phyloP scores from a whole-genome alignment of 2,797 vertebrate species.

The Gymnodraco acuticeps region DNA sequence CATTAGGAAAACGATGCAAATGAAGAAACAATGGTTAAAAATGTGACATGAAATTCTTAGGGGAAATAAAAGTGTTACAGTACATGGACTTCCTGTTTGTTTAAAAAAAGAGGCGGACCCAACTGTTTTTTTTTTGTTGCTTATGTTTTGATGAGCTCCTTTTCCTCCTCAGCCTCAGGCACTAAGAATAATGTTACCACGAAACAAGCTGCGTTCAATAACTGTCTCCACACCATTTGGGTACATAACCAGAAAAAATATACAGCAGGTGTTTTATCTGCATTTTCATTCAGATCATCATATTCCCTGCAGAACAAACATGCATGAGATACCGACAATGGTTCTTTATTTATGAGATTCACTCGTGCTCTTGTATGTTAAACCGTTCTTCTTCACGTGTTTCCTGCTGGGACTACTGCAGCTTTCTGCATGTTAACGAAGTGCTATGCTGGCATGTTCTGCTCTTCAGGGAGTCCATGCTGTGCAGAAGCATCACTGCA shows the following conservation, averaged over 20 bases:
- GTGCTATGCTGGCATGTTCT: constrained; percentile 61
- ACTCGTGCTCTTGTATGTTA: constrained; percentile 1
- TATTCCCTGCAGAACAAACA: neutral
- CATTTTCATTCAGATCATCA: neutral
- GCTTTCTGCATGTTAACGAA: constrained; percentile 73
- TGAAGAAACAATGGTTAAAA: too few species aligned
- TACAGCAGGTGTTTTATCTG: neutral
- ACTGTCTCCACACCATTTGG: too few species aligned
- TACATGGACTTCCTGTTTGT: too few species aligned
- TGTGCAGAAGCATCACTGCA: constrained; percentile 50
- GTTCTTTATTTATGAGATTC: constrained; percentile 17
- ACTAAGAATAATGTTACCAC: too few species aligned
- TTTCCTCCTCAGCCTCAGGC: too few species aligned
- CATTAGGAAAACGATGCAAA: too few species aligned
- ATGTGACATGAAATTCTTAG: too few species aligned
- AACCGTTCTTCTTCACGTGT: constrained; percentile 38
- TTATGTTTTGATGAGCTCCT: too few species aligned
- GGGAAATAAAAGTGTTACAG: too few species aligned
- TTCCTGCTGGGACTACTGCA: constrained; percentile 41
- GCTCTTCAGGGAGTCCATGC: constrained; percentile 64
- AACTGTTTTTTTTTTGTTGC: too few species aligned
- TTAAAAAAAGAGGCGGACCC: too few species aligned
- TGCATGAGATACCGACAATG: neutral
- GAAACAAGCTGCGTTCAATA: too few species aligned
- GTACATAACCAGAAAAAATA: constrained; percentile 4